Conservation (phyloP, 2,113 vertebrate genomes). For the Pontoporia blainvillei region DNA sequence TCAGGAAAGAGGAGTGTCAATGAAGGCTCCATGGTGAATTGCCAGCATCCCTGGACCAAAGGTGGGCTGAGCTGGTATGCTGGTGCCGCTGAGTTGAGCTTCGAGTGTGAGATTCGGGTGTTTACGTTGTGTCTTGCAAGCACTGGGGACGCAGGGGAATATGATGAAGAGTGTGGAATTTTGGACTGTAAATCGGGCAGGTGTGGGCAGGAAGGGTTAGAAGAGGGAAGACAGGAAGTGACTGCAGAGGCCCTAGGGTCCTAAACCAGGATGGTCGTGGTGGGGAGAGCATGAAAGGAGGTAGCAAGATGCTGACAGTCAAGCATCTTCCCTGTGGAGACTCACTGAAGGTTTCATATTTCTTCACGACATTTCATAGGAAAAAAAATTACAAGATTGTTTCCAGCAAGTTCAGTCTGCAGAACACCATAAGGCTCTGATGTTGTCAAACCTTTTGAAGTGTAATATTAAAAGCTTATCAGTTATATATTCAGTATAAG, state of each 20-base stretch:
- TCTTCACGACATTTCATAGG: not conserved
- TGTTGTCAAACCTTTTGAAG: not conserved
- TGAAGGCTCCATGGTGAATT: not conserved
- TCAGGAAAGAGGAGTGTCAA: not conserved
- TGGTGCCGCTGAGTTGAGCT: not conserved
- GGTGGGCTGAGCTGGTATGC: not conserved
- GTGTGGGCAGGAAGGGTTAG: not conserved
- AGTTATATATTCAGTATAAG: conserved; percentile 30
- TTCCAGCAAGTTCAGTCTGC: conserved; percentile 28
- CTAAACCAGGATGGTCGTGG: not conserved
- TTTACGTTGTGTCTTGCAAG: not conserved
- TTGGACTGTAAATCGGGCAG: not conserved
- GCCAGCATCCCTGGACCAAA: not conserved
- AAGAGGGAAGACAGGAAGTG: not conserved
- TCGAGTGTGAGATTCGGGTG: not conserved
- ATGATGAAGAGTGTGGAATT: not conserved
- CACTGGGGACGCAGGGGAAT: not conserved
- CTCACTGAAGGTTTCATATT: not conserved
- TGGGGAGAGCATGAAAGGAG: not conserved
- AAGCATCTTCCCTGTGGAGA: not conserved
- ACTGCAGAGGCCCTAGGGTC: not conserved
- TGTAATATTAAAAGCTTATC: conserved; percentile 18
- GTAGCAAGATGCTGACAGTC: not conserved
- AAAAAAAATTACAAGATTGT: not conserved
- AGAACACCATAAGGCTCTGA: not conserved